phyloP scores from a whole-genome alignment of 64 coral and sea anemone genomes.

The Actinia tenebrosa region DNA sequence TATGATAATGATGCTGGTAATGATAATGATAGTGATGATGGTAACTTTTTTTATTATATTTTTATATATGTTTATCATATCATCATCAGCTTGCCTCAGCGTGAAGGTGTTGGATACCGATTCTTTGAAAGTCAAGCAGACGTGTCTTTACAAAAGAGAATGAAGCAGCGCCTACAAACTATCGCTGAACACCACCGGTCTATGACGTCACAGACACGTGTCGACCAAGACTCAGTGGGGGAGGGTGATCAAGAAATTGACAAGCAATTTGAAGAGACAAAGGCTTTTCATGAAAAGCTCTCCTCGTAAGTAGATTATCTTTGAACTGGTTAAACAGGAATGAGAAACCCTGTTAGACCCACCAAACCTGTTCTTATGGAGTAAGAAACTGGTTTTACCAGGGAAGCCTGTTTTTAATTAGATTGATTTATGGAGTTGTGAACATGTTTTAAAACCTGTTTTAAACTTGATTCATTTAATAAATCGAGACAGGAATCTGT shows the following conservation, averaged over 20 bases:
- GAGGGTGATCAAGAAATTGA: conserved; percentile 58
- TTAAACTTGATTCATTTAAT: neutral
- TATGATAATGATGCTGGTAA: too few relatives aligned
- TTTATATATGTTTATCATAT: neutral
- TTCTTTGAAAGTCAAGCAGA: conserved; percentile 85
- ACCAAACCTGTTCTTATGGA: neutral
- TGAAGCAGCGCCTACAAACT: conserved; percentile 80
- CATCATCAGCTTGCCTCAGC: conserved; percentile 58
- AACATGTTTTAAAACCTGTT: neutral
- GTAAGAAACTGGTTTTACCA: neutral
- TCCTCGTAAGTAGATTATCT: conserved; percentile 36
- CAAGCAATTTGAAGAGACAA: conserved; percentile 82
- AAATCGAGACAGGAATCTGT: neutral
- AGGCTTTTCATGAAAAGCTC: conserved; percentile 74
- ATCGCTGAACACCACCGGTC: conserved; percentile 82
- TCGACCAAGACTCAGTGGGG: conserved; percentile 55
- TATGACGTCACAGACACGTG: conserved; percentile 53
- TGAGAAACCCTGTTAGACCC: too few relatives aligned
- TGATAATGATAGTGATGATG: neutral
- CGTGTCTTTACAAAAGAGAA: conserved; percentile 73
- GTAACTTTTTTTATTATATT: neutral
- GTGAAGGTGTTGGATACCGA: conserved; percentile 70
- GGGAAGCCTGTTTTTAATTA: neutral
- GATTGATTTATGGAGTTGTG: too few relatives aligned
- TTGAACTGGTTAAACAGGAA: too few relatives aligned